phyloP scores from a whole-genome alignment of 2,797 vertebrate genomes.

The Epinephelus malabaricus region DNA sequence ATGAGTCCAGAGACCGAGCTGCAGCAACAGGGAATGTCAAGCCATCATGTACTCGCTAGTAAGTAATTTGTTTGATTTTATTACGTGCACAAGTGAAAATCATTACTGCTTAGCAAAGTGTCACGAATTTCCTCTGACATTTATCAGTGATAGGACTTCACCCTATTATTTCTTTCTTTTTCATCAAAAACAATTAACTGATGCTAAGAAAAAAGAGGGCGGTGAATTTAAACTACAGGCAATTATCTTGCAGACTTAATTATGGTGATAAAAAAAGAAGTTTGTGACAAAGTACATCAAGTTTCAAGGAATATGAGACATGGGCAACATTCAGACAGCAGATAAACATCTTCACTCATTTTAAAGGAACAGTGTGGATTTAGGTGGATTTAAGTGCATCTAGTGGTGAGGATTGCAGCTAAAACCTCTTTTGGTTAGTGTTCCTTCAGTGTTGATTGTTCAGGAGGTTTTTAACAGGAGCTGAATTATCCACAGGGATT shows the following conservation, averaged over 20 bases:
- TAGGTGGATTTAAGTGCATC: too few species aligned
- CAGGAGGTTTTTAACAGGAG: too few species aligned
- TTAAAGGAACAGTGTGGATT: not conserved
- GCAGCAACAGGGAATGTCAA: constrained; percentile 61
- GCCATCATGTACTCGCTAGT: constrained; percentile 64
- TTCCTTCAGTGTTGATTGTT: too few species aligned
- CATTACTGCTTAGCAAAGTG: constrained; percentile 50
- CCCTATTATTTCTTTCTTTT: constrained; percentile 32
- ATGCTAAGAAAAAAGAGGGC: constrained; percentile 9
- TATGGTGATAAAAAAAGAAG: constrained; percentile 12
- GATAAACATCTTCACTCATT: not conserved
- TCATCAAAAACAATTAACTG: constrained; percentile 35
- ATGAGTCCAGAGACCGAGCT: constrained; percentile 61
- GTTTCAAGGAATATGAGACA: not conserved
- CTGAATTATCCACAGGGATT: too few species aligned
- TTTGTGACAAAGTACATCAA: constrained; percentile 2
- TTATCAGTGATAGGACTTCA: constrained; percentile 36
- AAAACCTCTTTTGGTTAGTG: too few species aligned
- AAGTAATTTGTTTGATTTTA: constrained; percentile 73
- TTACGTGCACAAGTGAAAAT: constrained; percentile 64
- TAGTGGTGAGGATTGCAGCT: too few species aligned
- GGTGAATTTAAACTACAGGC: constrained; percentile 7
- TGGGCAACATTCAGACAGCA: not conserved
- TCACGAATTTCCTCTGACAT: constrained; percentile 51
- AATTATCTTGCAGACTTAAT: constrained; percentile 37